Conservation (phyloP, 2,797 vertebrate genomes). For the Anas acuta region DNA sequence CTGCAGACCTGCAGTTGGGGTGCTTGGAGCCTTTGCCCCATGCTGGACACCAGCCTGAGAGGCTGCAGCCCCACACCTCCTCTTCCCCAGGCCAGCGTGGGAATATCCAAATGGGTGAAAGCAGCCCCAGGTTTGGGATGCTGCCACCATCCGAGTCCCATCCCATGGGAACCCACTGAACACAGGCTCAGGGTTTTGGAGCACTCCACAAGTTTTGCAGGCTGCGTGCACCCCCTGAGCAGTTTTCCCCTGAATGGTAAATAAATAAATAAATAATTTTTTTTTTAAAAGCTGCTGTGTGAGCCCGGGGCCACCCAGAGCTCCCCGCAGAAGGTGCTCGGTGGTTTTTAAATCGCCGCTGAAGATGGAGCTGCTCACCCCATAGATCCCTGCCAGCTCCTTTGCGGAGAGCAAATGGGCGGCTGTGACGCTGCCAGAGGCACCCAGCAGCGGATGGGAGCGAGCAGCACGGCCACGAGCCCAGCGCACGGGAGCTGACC, state of each 20-base stretch:
- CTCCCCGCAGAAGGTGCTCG: rapidly evolving
- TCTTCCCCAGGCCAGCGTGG: not conserved
- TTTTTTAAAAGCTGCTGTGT: too few relatives aligned
- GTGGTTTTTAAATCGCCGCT: not conserved
- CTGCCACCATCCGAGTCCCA: rapidly evolving
- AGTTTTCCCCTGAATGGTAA: not conserved
- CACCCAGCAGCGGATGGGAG: not conserved
- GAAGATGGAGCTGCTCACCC: not conserved
- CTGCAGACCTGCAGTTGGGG: not conserved
- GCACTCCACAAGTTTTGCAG: rapidly evolving
- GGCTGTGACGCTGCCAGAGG: not conserved
- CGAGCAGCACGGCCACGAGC: rapidly evolving
- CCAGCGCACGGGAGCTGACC: not conserved
- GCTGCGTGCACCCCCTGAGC: not conserved
- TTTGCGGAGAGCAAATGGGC: not conserved
- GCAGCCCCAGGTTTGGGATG: not conserved
- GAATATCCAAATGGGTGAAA: not conserved
- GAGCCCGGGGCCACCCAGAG: rapidly evolving
- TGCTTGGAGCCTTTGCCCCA: not conserved
- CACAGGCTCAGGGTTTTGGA: rapidly evolving
- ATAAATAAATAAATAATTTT: too few relatives aligned
- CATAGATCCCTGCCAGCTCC: not conserved
- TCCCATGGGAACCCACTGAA: rapidly evolving
- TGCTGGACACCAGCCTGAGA: not conserved
- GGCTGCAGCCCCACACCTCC: too few relatives aligned